Base-by-base conservation (phyloP, 2,888 invertebrate genomes). In the Agriopis marginaria region DNA sequence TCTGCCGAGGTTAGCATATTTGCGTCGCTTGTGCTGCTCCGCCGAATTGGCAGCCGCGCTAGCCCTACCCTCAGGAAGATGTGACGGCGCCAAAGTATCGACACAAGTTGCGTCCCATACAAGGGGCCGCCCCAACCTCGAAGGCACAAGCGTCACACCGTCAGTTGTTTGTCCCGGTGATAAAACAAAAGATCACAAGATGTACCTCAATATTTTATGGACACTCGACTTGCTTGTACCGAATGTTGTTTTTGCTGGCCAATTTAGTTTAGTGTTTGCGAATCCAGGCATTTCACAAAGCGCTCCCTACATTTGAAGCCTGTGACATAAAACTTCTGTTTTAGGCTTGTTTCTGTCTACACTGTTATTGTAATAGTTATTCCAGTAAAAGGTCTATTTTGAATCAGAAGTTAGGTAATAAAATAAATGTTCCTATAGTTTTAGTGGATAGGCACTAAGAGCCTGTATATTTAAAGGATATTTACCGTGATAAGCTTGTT, bases 311-410 rank as follows among this genome's bases (percentile, higher is more conserved):
- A 23, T 45, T 32, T 23, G 12, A 1, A 12, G 12, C 12, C 58
- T 47, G 58, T 12, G 45, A 58, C 58, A 45, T 58, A 44, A 56
- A 56, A 45, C n/a, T n/a, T n/a, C n/a, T n/a, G n/a, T n/a, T n/a
- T n/a, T n/a, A n/a, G 23, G 1, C 58, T 58, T 58, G 56, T 44
- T 45, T 45, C 23, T 58, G 45, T 58, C 45, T 58, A 58, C 56
- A 42, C 11, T 11, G 56, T 45, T 58, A 58, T 58, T 47, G 17
- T 44, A 56, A 40, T 11, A 11, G 7, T 23, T 58, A 12, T 58
- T 12, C 23, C 8, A 32, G 3, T 8, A 23, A 58, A 45, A 45
- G 58, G 44, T 58, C 58, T 58, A 58, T 45, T 58, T 45, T 23
- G 58, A 56, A 56, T 56, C 45, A 45, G 45, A 58, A 45, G 45